These are phyloP conservation scores for Copsychus sechellarum DNA, from an alignment of 2,113 vertebrate species.

Conservation along the genomic window DNA sequence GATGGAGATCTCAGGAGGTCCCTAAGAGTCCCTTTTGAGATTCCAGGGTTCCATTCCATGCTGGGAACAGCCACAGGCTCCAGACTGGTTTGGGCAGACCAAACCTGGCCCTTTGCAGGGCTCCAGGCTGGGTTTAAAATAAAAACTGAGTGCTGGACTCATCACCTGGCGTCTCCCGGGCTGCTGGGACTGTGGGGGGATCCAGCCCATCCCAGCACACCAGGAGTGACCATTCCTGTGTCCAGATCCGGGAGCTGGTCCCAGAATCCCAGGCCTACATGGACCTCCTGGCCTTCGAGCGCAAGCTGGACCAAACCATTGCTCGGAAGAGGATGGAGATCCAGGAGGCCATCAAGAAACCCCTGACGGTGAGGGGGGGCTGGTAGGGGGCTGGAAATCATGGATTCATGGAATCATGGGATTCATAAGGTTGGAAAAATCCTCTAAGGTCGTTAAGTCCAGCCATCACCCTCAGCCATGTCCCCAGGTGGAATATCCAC, in stretches of 20 bases:
- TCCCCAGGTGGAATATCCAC: too few species aligned
- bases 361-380: slow-evolving; percentile 83
- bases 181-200: background rate
- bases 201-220: rapidly evolving
- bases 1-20: background rate
- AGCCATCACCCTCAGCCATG: rapidly evolving
- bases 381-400: background rate
- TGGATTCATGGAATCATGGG: background rate
- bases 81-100: background rate
- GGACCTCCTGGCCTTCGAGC: slow-evolving; percentile 97
- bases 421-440: background rate
- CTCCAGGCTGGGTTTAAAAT: background rate
- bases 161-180: background rate
- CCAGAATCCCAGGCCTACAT: slow-evolving; percentile 99
- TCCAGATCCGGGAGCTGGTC: slow-evolving; percentile 93
- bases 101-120: background rate
- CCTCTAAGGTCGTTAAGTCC: background rate
- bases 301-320: slow-evolving; percentile 98
- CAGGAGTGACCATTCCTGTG: rapidly evolving
- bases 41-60: background rate
- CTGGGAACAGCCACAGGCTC: background rate
- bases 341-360: slow-evolving; percentile 98
- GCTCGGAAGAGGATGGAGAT: slow-evolving; percentile 99
- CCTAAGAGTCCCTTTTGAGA: background rate
- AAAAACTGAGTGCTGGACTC: rapidly evolving